phyloP scores from a whole-genome alignment of 2,888 invertebrate genomes.

The Ernsta delagoae region DNA sequence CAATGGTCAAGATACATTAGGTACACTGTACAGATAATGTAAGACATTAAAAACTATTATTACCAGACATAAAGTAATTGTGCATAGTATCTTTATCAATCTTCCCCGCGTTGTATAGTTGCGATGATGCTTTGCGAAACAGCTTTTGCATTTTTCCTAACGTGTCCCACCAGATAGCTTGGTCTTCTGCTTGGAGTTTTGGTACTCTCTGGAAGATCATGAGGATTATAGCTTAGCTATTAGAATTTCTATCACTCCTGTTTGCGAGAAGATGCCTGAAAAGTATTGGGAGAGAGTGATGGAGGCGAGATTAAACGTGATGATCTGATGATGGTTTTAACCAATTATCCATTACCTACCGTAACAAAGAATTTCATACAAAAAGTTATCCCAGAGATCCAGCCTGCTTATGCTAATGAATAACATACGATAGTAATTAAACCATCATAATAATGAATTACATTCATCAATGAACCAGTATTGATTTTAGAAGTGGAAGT shows the following conservation, averaged over 20 bases:
- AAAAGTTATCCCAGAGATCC: no score
- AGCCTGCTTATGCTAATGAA: not conserved
- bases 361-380: no score
- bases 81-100: slow-evolving; percentile 97
- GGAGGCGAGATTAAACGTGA: no score
- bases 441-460: not conserved
- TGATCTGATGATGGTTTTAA: no score
- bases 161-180: slow-evolving; percentile 99
- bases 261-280: no score
- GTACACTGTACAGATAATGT: no score
- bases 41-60: slow-evolving; percentile 31
- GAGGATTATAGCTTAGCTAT: not conserved
- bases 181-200: slow-evolving; percentile 97
- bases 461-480: not conserved
- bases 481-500: not conserved
- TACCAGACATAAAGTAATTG: slow-evolving; percentile 99
- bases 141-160: slow-evolving; percentile 95
- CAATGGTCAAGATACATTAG: no score
- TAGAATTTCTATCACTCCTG: no score
- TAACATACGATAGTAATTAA: not conserved
- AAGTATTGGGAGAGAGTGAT: no score
- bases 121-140: slow-evolving; percentile 95
- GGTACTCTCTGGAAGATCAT: slow-evolving; percentile 90
- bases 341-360: no score
- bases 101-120: slow-evolving; percentile 92